Conservation (phyloP, 2,113 vertebrate genomes). For the Fulica atra region DNA sequence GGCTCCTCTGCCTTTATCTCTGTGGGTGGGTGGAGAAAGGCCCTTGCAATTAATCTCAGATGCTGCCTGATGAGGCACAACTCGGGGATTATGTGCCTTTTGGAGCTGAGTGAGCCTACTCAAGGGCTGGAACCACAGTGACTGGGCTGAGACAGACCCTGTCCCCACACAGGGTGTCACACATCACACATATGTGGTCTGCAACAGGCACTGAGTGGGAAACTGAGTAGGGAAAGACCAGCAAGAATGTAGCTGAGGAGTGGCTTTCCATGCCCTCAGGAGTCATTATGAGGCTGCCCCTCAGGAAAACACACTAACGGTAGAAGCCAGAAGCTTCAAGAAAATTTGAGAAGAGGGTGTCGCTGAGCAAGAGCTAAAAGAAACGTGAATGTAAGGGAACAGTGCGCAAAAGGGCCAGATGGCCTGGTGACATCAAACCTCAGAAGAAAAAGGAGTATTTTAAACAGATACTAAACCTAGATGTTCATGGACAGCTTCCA, state of each 20-base stretch:
- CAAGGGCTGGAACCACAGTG: background rate
- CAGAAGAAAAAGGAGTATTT: background rate
- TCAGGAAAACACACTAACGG: background rate
- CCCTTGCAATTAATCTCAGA: conserved; percentile 48
- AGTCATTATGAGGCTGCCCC: background rate
- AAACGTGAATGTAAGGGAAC: background rate
- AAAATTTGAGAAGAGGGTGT: background rate
- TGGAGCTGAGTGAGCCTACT: background rate
- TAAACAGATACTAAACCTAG: background rate
- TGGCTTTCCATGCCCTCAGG: background rate
- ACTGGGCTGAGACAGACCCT: background rate
- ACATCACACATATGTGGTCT: fast-evolving
- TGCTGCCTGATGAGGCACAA: conserved; percentile 9
- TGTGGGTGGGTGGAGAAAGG: conserved; percentile 47
- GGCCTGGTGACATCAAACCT: background rate
- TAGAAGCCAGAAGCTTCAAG: background rate
- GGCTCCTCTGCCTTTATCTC: conserved; percentile 49
- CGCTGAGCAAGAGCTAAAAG: background rate
- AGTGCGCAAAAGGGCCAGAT: background rate
- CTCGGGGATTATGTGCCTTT: background rate
- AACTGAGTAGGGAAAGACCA: background rate
- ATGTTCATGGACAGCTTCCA: background rate
- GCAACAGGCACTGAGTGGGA: fast-evolving
- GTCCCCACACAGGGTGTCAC: background rate
- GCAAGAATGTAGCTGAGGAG: background rate